phyloP scores from a whole-genome alignment of 2,113 vertebrate species.

The Microtus pennsylvanicus region DNA sequence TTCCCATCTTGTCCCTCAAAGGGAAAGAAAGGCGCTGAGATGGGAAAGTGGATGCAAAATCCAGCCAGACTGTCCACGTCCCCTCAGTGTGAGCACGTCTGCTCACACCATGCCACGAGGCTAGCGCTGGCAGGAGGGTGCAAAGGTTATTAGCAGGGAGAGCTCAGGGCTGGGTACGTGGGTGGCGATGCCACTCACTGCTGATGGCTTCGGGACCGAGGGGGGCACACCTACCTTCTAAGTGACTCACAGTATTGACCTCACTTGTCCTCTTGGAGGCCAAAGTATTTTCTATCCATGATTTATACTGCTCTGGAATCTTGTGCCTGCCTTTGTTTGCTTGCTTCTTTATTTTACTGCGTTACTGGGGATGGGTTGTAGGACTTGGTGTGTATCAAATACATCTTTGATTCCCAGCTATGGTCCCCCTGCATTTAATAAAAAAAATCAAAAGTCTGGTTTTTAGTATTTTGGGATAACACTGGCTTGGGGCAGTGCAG shows the following conservation, averaged over 20 bases:
- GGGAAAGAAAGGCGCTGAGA: background rate
- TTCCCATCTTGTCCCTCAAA: background rate
- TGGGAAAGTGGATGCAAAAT: rapidly evolving
- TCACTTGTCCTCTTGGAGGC: background rate
- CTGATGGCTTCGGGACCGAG: rapidly evolving
- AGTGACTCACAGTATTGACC: no score
- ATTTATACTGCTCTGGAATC: background rate
- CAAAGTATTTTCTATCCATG: background rate
- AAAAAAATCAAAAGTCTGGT: background rate
- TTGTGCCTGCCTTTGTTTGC: background rate
- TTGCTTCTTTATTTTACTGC: background rate
- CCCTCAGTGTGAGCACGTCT: no score
- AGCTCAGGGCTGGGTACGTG: background rate
- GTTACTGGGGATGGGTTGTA: background rate
- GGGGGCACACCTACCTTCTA: no score
- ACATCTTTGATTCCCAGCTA: background rate
- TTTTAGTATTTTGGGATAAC: background rate
- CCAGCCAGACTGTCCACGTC: background rate
- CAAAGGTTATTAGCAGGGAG: background rate
- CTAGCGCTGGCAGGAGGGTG: background rate
- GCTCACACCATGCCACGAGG: background rate
- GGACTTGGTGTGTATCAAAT: background rate
- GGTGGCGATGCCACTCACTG: background rate
- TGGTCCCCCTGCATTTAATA: background rate
- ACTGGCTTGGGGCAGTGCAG: background rate